Percentiles rank a stretch among this genome's conserved stretches.
These are phyloP conservation scores for Poicephalus meyeri DNA, from an alignment of 2,113 vertebrate genomes.

Conservation along the genomic window DNA sequence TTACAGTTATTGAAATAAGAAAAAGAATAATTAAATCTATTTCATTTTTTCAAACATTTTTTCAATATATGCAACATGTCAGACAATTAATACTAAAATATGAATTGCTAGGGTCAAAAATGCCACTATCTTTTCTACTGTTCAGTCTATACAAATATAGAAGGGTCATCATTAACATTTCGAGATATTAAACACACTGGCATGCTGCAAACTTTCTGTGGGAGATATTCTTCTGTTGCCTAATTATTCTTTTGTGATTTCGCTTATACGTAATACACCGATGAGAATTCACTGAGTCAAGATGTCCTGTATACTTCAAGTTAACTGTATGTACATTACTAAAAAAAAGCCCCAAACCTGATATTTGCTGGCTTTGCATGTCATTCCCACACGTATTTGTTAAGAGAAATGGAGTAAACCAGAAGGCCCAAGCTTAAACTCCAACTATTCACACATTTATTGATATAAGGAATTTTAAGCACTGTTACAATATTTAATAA, in stretches of 20 bases:
- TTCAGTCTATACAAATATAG: neutral
- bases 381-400: neutral
- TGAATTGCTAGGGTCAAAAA: neutral
- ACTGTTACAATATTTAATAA: neutral
- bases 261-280: neutral
- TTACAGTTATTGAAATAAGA: neutral
- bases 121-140: neutral
- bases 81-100: neutral
- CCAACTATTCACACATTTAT: neutral
- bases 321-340: neutral
- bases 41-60: neutral
- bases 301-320: neutral
- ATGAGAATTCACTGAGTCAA: neutral
- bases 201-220: neutral
- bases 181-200: neutral
- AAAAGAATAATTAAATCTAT: neutral
- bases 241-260: neutral
- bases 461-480: neutral
- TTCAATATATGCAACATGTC: neutral
- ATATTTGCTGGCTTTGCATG: neutral
- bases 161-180: neutral
- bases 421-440: neutral
- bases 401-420: neutral
- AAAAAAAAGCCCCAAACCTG: neutral
- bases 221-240: neutral